Evolutionary conservation across 2,888 invertebrate species (phyloP).

Genomic region (Ochlodes sylvanus): DNA sequence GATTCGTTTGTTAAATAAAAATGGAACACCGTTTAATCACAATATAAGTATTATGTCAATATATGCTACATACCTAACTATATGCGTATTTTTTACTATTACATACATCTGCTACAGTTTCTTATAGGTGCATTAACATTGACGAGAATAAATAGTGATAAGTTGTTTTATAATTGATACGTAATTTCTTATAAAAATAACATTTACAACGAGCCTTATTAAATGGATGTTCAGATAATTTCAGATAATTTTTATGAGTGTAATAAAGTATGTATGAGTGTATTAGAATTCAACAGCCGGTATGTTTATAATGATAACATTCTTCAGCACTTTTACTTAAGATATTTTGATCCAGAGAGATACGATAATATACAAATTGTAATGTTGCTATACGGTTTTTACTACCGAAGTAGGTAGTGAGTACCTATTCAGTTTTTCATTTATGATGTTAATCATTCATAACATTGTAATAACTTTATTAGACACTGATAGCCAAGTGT

Average conservation of each 20-base stretch:
- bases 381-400: neutral
- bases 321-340: conserved; percentile 7
- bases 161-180: neutral
- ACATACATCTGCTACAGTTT: too few relatives aligned
- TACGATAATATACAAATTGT: neutral
- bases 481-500: too few relatives aligned
- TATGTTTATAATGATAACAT: conserved; percentile 1
- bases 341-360: neutral
- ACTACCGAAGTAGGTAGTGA: neutral
- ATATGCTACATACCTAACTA: too few relatives aligned
- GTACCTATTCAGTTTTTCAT: too few relatives aligned
- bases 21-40: too few relatives aligned
- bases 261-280: conserved; percentile 11
- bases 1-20: too few relatives aligned
- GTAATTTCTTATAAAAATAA: neutral
- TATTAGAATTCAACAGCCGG: neutral
- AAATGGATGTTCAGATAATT: conserved; percentile 21
- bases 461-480: too few relatives aligned
- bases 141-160: too few relatives aligned
- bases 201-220: neutral
- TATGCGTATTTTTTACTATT: too few relatives aligned
- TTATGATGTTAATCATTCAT: too few relatives aligned
- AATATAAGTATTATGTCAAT: too few relatives aligned
- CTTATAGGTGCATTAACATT: too few relatives aligned
- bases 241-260: conserved; percentile 27